Percentiles rank a stretch among this genome's conserved stretches.
Evolutionary conservation across 2,888 invertebrate genomes (phyloP).

Genomic region (Elegia similella): DNA sequence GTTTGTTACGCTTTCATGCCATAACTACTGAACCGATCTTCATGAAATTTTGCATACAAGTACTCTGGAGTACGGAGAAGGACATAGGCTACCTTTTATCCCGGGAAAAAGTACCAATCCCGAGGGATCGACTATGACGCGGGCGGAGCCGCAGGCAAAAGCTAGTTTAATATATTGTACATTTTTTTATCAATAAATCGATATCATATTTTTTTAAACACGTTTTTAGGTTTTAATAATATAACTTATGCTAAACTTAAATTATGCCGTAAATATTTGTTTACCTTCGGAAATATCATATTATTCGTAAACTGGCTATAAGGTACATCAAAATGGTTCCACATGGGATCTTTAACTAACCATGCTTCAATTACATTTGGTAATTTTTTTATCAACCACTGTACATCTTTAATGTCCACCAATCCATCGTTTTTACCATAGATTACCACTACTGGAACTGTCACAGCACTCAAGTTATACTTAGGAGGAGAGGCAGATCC

Average conservation of each 20-base stretch:
- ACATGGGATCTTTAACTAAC: conserved; percentile 73
- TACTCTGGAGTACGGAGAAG: too few relatives aligned
- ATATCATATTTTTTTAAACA: too few relatives aligned
- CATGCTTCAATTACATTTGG: conserved; percentile 80
- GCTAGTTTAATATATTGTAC: too few relatives aligned
- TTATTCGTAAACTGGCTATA: conserved; percentile 44
- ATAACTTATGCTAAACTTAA: neutral
- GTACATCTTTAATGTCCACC: conserved; percentile 81
- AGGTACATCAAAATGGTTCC: conserved; percentile 48
- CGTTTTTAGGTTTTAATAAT: too few relatives aligned
- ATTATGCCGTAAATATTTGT: conserved; percentile 30
- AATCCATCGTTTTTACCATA: conserved; percentile 77
- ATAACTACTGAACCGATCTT: too few relatives aligned
- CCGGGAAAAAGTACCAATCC: too few relatives aligned
- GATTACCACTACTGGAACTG: conserved; percentile 48
- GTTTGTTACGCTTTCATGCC: too few relatives aligned
- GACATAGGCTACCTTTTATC: too few relatives aligned
- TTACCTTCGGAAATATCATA: conserved; percentile 39
- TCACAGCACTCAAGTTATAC: conserved; percentile 50
- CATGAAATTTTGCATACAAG: too few relatives aligned
- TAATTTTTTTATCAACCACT: conserved; percentile 72
- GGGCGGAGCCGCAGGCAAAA: too few relatives aligned
- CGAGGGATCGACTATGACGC: too few relatives aligned
- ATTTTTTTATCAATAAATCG: too few relatives aligned
- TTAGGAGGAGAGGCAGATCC: conserved; percentile 46